Evolutionary conservation across 2,113 vertebrate genomes (phyloP).

Genomic region (Pedetes capensis): DNA sequence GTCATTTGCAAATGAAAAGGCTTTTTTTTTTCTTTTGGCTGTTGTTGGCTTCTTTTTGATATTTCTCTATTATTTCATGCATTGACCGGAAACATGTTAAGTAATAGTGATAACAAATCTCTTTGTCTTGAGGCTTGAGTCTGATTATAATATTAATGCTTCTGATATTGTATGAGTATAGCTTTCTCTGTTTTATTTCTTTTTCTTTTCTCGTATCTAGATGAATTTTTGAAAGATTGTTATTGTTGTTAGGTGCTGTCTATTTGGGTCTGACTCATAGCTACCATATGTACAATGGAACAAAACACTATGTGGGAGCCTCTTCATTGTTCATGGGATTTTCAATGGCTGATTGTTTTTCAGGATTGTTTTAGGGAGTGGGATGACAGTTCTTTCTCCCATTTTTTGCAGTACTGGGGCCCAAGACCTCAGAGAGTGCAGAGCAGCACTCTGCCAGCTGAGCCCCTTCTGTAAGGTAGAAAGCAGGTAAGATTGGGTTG

Average conservation of each 20-base stretch:
- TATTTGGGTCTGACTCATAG: no score
- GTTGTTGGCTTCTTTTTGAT: background rate
- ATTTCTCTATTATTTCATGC: conserved; percentile 26
- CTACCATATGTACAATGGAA: no score
- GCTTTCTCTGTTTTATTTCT: background rate
- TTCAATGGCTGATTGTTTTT: no score
- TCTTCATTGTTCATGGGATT: no score
- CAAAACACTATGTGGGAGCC: no score
- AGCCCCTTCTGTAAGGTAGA: no score
- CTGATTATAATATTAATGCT: background rate
- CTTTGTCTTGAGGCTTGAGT: background rate
- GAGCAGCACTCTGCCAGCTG: no score
- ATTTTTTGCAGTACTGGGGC: no score
- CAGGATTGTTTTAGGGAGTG: no score
- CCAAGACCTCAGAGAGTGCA: no score
- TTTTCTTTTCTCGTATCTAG: background rate
- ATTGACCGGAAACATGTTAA: background rate
- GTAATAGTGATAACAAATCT: background rate
- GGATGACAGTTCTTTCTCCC: no score
- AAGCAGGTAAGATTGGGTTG: background rate
- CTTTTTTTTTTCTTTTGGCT: background rate
- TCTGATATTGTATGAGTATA: background rate
- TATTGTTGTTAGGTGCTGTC: no score
- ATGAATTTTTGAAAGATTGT: background rate
- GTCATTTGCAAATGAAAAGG: background rate